phyloP scores from a whole-genome alignment of 2,888 invertebrate species.

The Idaea aversata region DNA sequence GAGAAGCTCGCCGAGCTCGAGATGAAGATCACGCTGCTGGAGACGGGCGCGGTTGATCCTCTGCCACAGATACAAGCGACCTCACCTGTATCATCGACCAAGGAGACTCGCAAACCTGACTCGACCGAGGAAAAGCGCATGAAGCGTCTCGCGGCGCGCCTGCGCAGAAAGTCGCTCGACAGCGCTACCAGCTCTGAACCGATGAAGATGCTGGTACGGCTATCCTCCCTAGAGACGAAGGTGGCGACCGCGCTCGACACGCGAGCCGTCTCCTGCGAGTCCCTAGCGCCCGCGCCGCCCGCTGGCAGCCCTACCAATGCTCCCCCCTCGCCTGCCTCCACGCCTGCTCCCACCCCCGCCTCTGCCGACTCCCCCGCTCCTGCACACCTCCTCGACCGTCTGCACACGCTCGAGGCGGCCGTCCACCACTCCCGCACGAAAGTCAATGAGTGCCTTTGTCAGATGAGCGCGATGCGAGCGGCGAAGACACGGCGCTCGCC shows the following conservation, averaged over 20 bases:
- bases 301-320: constrained; percentile 63
- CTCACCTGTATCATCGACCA: constrained; percentile 75
- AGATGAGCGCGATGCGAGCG: constrained; percentile 82
- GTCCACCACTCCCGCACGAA: constrained; percentile 83
- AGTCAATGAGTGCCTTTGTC: constrained; percentile 84
- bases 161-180: constrained; percentile 88
- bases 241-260: constrained; percentile 82
- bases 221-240: constrained; percentile 89
- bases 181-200: constrained; percentile 89
- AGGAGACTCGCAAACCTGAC: constrained; percentile 78
- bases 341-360: constrained; percentile 46
- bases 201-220: constrained; percentile 88
- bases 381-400: constrained; percentile 79
- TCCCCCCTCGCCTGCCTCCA: constrained; percentile 51
- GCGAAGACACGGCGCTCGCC: constrained; percentile 83
- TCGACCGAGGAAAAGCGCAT: constrained; percentile 72
- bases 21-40: constrained; percentile 86
- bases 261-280: constrained; percentile 80
- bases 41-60: constrained; percentile 57
- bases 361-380: constrained; percentile 71
- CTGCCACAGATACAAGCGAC: constrained; percentile 70
- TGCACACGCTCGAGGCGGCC: constrained; percentile 82
- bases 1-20: constrained; percentile 91
- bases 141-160: constrained; percentile 76
- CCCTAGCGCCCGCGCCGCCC: constrained; percentile 67